Conservation (phyloP, 2,113 vertebrate genomes). For the Indicator indicator region DNA sequence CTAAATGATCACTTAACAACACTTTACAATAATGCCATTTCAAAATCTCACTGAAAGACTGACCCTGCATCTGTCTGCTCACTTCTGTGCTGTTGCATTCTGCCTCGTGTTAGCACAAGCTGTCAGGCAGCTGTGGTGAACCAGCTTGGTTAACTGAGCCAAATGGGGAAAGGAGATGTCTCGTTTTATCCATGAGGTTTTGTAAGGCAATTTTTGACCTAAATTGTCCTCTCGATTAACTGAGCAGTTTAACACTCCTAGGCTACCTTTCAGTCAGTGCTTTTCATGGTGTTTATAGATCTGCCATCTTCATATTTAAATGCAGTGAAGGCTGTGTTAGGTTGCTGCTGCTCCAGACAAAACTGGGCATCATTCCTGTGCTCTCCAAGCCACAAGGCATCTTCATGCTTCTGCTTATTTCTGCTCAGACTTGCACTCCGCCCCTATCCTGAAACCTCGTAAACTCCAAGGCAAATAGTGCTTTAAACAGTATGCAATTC, state of each 20-base stretch:
- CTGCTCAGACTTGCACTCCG: not conserved
- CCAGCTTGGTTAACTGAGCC: not conserved
- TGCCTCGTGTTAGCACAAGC: not conserved
- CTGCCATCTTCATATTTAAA: not conserved
- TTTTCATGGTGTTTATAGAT: not conserved
- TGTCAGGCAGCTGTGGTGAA: not conserved
- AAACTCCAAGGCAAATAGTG: not conserved
- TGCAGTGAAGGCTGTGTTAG: not conserved
- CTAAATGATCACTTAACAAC: not conserved
- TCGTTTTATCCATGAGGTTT: not conserved
- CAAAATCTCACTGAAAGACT: not conserved
- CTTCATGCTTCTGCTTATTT: not conserved
- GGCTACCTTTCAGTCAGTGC: not conserved
- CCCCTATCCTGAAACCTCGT: not conserved
- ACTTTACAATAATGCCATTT: not conserved
- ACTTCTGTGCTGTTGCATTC: not conserved
- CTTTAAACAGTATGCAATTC: not conserved
- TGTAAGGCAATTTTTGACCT: not conserved
- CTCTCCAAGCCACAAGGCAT: not conserved
- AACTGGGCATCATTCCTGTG: rapidly evolving
- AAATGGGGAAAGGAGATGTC: not conserved
- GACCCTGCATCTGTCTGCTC: not conserved
- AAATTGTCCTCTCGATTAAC: not conserved
- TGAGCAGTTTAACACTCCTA: not conserved
- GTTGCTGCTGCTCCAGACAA: not conserved